Evolutionary conservation across 1,140 invertebrate species (phyloP), one percentile per base, ranked within the genome.

Genomic region (Leptonema lineaticorne): DNA sequence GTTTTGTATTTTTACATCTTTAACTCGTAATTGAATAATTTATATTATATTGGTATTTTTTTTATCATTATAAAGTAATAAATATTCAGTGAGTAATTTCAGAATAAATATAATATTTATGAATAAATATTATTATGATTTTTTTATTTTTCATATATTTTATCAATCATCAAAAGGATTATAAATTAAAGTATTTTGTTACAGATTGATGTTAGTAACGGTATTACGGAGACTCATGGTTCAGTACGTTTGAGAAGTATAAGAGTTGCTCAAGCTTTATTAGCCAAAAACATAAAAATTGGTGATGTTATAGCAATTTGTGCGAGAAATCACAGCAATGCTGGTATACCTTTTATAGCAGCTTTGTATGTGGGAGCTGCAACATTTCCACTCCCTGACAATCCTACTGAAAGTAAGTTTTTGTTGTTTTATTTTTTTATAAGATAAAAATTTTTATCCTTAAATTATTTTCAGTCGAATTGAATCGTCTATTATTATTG

Each of bases 231-330:
- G 62, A 69, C 63, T 11, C 57, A 72, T 45, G 67, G 67, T 8
- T 72, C 70, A 6, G 67, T 72, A 1, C 18, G 46, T 16, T 11
- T 59, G 1, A 66, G 67, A 37, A 67, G 63, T 29, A 67, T 72
- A 11, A 50, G 70, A 30, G 33, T 69, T 24, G 70, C 63, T 4
- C 63, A 72, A 41, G 57, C 57, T 46, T 37, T 72, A 5, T 27
- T 14, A 29, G n/a, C 24, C 2, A 58, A 50, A 62, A 58, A 63
- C 8, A 24, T 67, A 7, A 29, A 27, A 5, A 45, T 9, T 5
- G 59, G 53, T 11, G 67, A 69, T 45, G 67, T 72, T 26, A 45
- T 72, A 1, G 18, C 69, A 28, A 26, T 72, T 28, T 57, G 67
- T 28, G 58, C 57, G 6, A 7, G 37, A 3, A 67, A 72, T 29